Base-by-base conservation (phyloP, 2,797 vertebrate species). In the Mastacembelus armatus region DNA sequence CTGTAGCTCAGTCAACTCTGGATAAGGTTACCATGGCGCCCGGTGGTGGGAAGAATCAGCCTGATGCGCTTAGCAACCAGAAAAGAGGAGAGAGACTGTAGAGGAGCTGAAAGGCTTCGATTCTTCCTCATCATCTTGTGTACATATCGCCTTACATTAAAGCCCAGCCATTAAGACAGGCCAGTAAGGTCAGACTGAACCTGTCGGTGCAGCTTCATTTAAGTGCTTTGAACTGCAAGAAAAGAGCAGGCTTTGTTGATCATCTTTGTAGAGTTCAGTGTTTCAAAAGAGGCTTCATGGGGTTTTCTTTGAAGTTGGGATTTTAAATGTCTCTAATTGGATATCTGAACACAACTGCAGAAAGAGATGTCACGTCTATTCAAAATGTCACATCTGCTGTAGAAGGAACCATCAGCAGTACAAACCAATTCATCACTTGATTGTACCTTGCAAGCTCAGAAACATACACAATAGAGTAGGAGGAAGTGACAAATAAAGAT, bases 11-110 rank as follows among this genome's bases (percentile, higher is more conserved):
- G 82, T 85, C 77, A 86, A 84, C 83, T 66, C 11, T 74, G 87
- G 86, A 86, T 85, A 78, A 85, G 85, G 90, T 93, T 92, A 87
- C 91, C 92, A 92, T 92, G 92, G 89, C 49, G 83, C 84, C 89
- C 80, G 47, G 44, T 72, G 80, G 83, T 83, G 87, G 88, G 77
- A 86, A 84, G 81, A 90, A 78, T 83, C 82, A 49, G 80, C 52
- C 73, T 62, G 79, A 79, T 83, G 83, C 69, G 72, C 86, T 85
- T 88, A 86, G 87, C 87, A 91, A 85, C 85, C 63, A 91, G 78
- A 73, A 69, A 67, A 77, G 57, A 74, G n/a, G 63, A 68, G 57
- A 14, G 40, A 62, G 51, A 19, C 57, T 56, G 77, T 36, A 42
- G 38, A 66, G 63, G 58, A 73, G 56, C 74, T 63, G 73, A 71